Conservation (phyloP, 2,888 invertebrate species). For the Lumbricus terrestris region DNA sequence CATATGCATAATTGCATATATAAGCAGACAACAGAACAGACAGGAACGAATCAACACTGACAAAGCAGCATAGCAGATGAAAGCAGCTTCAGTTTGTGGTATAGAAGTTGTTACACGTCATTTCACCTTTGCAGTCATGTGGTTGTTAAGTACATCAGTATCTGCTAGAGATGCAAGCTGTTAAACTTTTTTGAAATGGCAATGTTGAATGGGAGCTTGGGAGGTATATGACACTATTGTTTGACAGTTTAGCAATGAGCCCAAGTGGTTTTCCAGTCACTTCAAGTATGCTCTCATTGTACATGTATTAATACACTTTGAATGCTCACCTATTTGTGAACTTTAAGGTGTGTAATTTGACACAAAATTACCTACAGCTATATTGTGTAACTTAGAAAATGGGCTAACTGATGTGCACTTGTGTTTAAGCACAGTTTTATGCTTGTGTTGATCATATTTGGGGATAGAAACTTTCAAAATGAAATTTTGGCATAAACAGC, state of each 20-base stretch:
- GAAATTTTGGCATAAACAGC: neutral
- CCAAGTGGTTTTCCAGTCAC: no score
- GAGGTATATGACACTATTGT: neutral
- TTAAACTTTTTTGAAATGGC: neutral
- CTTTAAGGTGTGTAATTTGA: neutral
- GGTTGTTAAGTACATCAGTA: neutral
- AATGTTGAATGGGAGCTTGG: neutral
- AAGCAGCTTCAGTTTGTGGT: neutral
- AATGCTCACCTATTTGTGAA: neutral
- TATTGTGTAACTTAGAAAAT: neutral
- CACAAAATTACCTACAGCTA: neutral
- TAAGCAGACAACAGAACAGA: neutral
- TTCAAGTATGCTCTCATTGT: no score
- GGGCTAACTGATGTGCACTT: no score
- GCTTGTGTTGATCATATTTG: neutral
- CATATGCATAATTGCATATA: neutral
- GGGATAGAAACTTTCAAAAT: neutral
- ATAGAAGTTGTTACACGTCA: neutral
- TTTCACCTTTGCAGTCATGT: neutral
- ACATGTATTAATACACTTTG: neutral
- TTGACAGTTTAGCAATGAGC: neutral
- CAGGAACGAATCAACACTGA: neutral
- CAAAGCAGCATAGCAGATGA: neutral
- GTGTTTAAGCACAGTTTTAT: neutral
- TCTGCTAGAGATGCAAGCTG: neutral